Conservation (phyloP, 2,113 vertebrate species). For the Casuarius casuarius region DNA sequence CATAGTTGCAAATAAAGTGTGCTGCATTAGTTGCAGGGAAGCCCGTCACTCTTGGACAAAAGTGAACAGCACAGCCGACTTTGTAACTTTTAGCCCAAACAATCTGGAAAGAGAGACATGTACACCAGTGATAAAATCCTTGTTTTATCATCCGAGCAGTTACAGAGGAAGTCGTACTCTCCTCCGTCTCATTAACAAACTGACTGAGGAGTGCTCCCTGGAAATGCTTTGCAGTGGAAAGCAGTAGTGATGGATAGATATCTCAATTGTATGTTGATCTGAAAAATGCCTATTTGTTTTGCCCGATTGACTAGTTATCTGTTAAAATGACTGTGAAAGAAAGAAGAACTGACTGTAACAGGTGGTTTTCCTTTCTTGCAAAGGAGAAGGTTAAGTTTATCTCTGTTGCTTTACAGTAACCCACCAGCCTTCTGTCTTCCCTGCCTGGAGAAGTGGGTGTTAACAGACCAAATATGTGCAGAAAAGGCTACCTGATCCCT, state of each 20-base stretch:
- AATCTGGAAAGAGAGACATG: conserved; percentile 42
- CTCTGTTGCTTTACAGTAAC: background rate
- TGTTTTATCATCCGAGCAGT: background rate
- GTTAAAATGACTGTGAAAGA: background rate
- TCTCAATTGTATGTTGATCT: background rate
- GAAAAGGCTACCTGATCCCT: background rate
- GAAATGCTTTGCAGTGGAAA: background rate
- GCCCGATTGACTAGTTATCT: background rate
- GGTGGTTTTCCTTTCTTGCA: background rate
- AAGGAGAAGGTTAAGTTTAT: background rate
- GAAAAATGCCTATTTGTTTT: background rate
- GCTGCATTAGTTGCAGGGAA: background rate
- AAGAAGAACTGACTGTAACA: background rate
- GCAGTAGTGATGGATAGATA: background rate
- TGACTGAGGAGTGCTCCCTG: background rate
- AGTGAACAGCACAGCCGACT: conserved; percentile 72
- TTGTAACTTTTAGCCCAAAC: conserved; percentile 74
- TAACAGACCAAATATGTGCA: background rate
- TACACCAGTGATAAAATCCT: background rate
- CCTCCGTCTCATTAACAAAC: background rate
- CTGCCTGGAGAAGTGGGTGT: background rate
- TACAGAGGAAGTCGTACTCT: background rate
- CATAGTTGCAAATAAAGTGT: conserved; percentile 71
- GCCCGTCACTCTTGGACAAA: background rate
- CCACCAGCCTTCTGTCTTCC: background rate